Conservation (phyloP, 2,888 invertebrate species). For the Ectobius pallidus region DNA sequence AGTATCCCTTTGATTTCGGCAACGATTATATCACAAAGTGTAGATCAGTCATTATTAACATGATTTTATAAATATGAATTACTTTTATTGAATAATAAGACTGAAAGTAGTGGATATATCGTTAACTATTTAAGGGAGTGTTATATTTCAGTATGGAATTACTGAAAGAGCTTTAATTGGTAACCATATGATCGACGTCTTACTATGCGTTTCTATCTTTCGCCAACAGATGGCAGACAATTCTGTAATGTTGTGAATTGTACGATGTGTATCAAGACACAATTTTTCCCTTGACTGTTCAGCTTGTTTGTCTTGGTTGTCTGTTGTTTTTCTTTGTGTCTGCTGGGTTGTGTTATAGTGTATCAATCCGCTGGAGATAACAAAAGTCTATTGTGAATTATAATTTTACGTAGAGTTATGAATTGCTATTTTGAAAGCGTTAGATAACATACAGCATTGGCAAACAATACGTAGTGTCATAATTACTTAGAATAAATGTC, state of each 20-base stretch:
- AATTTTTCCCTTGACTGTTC: not conserved
- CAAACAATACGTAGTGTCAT: not conserved
- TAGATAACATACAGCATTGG: conserved; percentile 2
- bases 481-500: not conserved
- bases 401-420: not conserved
- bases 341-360: too few relatives aligned
- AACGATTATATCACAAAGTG: too few relatives aligned
- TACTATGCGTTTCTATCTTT: too few relatives aligned
- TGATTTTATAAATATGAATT: too few relatives aligned
- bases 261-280: not conserved
- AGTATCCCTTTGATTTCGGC: too few relatives aligned
- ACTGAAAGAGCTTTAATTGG: too few relatives aligned
- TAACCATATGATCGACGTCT: too few relatives aligned
- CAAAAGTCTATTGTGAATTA: not conserved
- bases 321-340: conserved; percentile 15
- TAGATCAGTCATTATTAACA: too few relatives aligned
- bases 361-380: conserved; percentile 15
- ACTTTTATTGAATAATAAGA: too few relatives aligned
- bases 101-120: too few relatives aligned
- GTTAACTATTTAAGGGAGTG: too few relatives aligned
- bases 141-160: too few relatives aligned
- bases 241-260: not conserved
- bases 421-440: conserved; percentile 4
- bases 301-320: not conserved
- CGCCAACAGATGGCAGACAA: conserved; percentile 8